Base-by-base conservation (phyloP, 2,888 invertebrate species). In the Tanytarsus gracilentus region DNA sequence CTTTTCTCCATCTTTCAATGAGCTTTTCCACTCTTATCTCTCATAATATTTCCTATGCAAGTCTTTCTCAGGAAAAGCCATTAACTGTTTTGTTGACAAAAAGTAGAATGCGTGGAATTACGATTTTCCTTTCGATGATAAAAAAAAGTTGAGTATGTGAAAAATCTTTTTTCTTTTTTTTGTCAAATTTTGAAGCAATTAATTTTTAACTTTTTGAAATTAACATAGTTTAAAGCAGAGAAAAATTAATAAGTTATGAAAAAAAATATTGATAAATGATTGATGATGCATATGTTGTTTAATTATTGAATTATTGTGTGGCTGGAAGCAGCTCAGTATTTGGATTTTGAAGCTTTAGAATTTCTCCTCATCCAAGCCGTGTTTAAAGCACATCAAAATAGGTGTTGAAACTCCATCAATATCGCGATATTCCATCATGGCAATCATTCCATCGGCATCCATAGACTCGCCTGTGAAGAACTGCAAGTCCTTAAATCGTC, bases 361-460 rank as follows among this genome's bases (percentile, higher is more conserved):
- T 77, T 98, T 97, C 77, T 97, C 96, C 74, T 94, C 95, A 61
- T 86, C 83, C 63, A 97, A 82, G 64, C 95, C 97, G 68, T 96
- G 95, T 76, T 95, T 96, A 78, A 93, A 93, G 77, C 94, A 93
- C 88, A 95, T 91, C 73, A 97, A 79, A 66, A 93, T 84, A 55
- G 97, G 96, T 56, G 86, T 79, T 65, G 85, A 85, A 3, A 82
- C 79, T 55, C 88, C 91, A 66, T 90, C 81, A 62, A 90, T 84
- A 63, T 94, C 94, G 72, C 93, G 85, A 76, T 95, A 97, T 74
- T 95, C 95, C 76, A 91, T 81, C 72, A 97, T 80, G 63, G 86
- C 92, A n/a, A 97, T 88, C 84, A 92, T 86, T 66, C 92, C 95
- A 66, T 95, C 95, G 64, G 87, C 85, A 69, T 92, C 93, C 90